Evolutionary conservation across 2,888 invertebrate species (phyloP).

Genomic region (Branchipolynoe longqiensis): DNA sequence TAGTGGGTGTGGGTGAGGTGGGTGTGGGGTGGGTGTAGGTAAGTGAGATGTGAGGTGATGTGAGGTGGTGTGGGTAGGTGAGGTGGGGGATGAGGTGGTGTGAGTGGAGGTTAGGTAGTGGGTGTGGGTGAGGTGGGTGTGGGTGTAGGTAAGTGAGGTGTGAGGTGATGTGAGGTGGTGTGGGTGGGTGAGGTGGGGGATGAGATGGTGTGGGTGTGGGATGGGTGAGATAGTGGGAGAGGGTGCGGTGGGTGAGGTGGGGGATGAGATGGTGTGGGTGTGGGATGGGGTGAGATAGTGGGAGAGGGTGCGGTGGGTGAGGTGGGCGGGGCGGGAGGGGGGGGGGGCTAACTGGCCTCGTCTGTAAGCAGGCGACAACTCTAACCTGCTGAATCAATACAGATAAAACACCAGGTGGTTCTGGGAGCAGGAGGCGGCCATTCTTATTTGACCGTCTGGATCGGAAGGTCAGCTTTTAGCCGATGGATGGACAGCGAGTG

Average conservation of each 20-base stretch:
- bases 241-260: neutral
- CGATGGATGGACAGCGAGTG: too few species aligned
- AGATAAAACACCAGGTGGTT: constrained; percentile 30
- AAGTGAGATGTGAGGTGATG: too few species aligned
- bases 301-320: neutral
- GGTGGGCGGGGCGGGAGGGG: neutral
- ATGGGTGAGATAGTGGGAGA: too few species aligned
- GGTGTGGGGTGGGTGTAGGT: too few species aligned
- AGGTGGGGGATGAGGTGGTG: too few species aligned
- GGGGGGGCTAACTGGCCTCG: constrained; percentile 45
- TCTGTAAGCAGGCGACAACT: constrained; percentile 34
- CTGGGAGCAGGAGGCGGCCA: neutral
- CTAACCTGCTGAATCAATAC: constrained; percentile 55
- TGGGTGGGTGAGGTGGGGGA: neutral
- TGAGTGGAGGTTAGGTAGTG: too few species aligned
- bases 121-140: too few species aligned
- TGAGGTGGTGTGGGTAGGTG: neutral
- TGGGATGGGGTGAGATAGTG: neutral
- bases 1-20: too few species aligned
- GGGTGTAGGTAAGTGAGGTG: too few species aligned
- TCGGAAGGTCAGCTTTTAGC: constrained; percentile 14
- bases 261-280: too few species aligned
- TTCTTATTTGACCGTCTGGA: constrained; percentile 49
- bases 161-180: neutral
- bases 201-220: too few species aligned